A percentile compares a stretch with the other conserved stretches of the same genome.
phyloP scores from a whole-genome alignment of 2,113 vertebrate species.

The Bothrops jararaca region DNA sequence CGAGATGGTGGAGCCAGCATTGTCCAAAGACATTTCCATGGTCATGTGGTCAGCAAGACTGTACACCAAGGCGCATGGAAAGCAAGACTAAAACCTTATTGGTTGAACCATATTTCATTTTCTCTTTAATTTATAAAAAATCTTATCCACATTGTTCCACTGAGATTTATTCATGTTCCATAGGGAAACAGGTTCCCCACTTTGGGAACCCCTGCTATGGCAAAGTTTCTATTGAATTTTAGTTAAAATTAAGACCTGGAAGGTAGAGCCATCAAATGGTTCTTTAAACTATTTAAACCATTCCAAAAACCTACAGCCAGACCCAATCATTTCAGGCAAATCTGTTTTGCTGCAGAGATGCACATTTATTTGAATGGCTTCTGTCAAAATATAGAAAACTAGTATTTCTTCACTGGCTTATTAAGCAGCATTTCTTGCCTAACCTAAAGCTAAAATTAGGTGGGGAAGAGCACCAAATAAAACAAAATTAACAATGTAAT shows the following conservation, averaged over 20 bases:
- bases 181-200: background rate
- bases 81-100: background rate
- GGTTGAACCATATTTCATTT: background rate
- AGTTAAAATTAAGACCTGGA: background rate
- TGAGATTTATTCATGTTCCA: background rate
- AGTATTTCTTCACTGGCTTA: background rate
- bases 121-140: background rate
- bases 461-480: background rate
- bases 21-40: no score
- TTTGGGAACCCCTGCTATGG: background rate
- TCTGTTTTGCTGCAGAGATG: background rate
- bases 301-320: background rate
- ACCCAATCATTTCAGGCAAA: background rate
- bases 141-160: background rate
- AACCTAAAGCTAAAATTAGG: background rate
- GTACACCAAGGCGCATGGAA: no score
- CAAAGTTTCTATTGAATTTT: background rate
- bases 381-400: background rate
- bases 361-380: background rate
- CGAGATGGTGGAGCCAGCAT: no score
- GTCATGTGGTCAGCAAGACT: no score
- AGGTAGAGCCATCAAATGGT: background rate
- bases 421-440: background rate
- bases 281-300: background rate
- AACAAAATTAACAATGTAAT: background rate